phyloP scores from a whole-genome alignment of 2,888 invertebrate species.

The Sceliomorpha sp. region DNA sequence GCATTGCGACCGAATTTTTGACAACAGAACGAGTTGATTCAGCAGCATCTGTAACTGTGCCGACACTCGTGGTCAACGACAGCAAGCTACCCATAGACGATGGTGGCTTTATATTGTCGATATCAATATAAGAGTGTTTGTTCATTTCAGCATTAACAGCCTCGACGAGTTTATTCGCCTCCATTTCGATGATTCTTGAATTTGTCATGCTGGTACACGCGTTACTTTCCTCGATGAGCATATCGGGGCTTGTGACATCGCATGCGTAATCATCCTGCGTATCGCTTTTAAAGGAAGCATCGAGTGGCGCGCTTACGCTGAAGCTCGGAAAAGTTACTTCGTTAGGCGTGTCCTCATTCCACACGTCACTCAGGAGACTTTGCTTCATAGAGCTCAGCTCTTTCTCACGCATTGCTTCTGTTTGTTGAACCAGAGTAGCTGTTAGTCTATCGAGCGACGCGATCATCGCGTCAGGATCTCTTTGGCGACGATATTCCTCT shows the following conservation, averaged over 20 bases:
- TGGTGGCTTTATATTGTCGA: conserved; percentile 89
- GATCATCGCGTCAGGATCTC: conserved; percentile 86
- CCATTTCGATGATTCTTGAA: conserved; percentile 87
- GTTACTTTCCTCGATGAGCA: conserved; percentile 18
- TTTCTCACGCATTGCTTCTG: conserved; percentile 83
- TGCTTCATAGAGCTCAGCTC: conserved; percentile 77
- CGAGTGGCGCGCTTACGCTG: conserved; percentile 87
- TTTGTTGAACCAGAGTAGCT: conserved; percentile 84
- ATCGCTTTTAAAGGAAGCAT: conserved; percentile 86
- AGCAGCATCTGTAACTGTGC: no score
- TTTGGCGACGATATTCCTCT: conserved; percentile 80
- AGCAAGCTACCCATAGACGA: conserved; percentile 87
- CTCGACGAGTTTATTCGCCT: conserved; percentile 86
- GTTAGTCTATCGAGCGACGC: conserved; percentile 85
- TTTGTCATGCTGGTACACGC: conserved; percentile 82
- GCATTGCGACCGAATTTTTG: no score
- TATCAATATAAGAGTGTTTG: conserved; percentile 82
- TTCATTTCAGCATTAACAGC: conserved; percentile 81
- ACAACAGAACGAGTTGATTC: no score
- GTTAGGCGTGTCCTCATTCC: conserved; percentile 91
- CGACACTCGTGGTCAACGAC: conserved; percentile 82
- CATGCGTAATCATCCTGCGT: conserved; percentile 74
- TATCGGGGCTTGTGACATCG: conserved; percentile 21
- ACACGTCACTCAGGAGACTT: conserved; percentile 84
- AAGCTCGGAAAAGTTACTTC: conserved; percentile 91